Conservation (phyloP, 2,888 invertebrate species). For the Pilophorus perplexus region DNA sequence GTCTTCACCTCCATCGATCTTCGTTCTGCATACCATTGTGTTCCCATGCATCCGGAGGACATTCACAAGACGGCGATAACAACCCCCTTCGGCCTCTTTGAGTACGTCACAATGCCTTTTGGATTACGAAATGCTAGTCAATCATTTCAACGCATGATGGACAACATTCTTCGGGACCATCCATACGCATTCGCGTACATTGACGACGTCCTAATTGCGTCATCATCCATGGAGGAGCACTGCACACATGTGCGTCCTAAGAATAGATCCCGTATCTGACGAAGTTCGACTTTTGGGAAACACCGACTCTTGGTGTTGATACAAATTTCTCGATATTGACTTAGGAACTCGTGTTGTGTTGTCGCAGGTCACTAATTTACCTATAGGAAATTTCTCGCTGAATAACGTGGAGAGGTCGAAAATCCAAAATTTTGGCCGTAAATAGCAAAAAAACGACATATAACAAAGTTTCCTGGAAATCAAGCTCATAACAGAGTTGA, state of each 20-base stretch:
- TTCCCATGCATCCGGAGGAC: constrained; percentile 48
- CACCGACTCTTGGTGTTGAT: no score
- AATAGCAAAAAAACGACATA: no score
- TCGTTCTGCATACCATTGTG: constrained; percentile 48
- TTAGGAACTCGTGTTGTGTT: no score
- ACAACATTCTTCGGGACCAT: constrained; percentile 43
- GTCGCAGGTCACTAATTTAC: no score
- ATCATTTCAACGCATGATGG: constrained; percentile 49
- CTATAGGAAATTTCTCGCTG: no score
- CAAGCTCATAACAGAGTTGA: no score
- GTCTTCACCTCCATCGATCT: constrained; percentile 46
- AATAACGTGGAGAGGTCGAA: no score
- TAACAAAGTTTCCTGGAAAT: no score
- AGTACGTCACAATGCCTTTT: constrained; percentile 47
- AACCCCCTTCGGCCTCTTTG: constrained; percentile 48
- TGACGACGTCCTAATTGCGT: constrained; percentile 47
- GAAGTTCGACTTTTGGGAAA: no score
- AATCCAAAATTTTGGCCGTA: no score
- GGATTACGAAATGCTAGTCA: constrained; percentile 47
- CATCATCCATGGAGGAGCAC: constrained; percentile 27
- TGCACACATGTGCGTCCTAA: constrained; percentile 18
- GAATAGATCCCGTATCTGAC: no score
- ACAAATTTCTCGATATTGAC: no score
- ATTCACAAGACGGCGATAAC: constrained; percentile 49
- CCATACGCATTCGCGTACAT: constrained; percentile 47